Evolutionary conservation across 2,888 invertebrate species (phyloP).

Genomic region (Cerastis leucographa): DNA sequence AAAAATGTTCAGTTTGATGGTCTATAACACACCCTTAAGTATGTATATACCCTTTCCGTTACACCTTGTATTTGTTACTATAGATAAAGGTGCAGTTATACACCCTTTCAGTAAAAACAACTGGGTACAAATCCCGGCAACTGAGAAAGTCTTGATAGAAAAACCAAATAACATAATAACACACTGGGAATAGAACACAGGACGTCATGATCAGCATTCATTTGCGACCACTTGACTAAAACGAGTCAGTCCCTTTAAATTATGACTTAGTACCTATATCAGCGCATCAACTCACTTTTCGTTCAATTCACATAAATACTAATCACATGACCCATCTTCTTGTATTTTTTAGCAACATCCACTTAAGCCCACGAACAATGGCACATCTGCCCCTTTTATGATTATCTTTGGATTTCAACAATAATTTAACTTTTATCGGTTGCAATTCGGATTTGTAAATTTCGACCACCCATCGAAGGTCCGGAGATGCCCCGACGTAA

Average conservation of each 20-base stretch:
- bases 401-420: slow-evolving; percentile 54
- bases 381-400: slow-evolving; percentile 48
- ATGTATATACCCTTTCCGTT: too few relatives aligned
- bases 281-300: slow-evolving; percentile 9
- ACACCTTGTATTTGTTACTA: not conserved
- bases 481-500: slow-evolving; percentile 37
- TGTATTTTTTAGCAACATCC: slow-evolving; percentile 46
- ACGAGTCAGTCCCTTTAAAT: not conserved
- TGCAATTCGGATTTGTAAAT: slow-evolving; percentile 54
- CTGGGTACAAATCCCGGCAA: not conserved
- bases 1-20: too few relatives aligned
- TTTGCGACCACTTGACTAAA: not conserved
- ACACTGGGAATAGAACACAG: not conserved
- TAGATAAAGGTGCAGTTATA: not conserved
- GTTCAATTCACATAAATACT: slow-evolving; percentile 15
- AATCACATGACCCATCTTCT: slow-evolving; percentile 48
- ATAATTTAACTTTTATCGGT: slow-evolving; percentile 62
- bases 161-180: too few relatives aligned
- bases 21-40: too few relatives aligned
- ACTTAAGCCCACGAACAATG: slow-evolving; percentile 61
- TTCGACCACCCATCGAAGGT: slow-evolving; percentile 61
- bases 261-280: not conserved
- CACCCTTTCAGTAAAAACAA: not conserved
- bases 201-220: not conserved
- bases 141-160: not conserved